Evolutionary conservation across 1,140 invertebrate genomes (phyloP), one percentile per base, ranked within the genome.

Genomic region (Drosophila kepulauana): DNA sequence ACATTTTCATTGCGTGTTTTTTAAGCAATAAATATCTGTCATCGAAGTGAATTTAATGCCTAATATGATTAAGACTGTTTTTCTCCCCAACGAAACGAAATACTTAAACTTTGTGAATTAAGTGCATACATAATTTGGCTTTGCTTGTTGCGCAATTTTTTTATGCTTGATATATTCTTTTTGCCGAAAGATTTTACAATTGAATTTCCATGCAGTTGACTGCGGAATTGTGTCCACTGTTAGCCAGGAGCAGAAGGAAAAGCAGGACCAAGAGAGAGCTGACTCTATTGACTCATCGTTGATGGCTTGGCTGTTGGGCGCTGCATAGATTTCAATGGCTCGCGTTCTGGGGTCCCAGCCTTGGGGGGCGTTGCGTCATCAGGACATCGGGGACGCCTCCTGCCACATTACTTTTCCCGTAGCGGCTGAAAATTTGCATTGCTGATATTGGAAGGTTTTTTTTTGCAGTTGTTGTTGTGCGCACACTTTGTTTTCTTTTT

Each of bases 281-380:
- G 77, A 78, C 80, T 81, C 84, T 88, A 88, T 88, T 88, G 84
- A 88, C 84, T 88, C 85, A 81, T 88, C 84, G 81, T 78, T 84
- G 84, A 88, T 89, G 78, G 85, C 68, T 80, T 82, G 74, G 69
- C 64, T 66, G 64, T 41, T 28, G 43, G 48, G 43, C 41, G 64
- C 72, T 88, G 84, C 82, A 87, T 88, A 79, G 82, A 87, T 87
- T 87, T 87, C 82, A 77, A 88, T 87, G 66, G 78, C 69, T 54
- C 84, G 62, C 81, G 57, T 68, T 88, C 66, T 25, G 66, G 15
- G 59, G 56, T 68, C 48, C 65, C 65, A 81, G 81, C 82, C 74
- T 81, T 66, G 46, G 73, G 82, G 54, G 65, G 70, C 46, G 82
- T 88, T 87, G 84, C 85, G 84, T 87, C 84, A 87, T 88, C 84